These are phyloP conservation scores for Bombyx huttoni DNA, from an alignment of 2,888 invertebrate genomes.

Conservation along the genomic window DNA sequence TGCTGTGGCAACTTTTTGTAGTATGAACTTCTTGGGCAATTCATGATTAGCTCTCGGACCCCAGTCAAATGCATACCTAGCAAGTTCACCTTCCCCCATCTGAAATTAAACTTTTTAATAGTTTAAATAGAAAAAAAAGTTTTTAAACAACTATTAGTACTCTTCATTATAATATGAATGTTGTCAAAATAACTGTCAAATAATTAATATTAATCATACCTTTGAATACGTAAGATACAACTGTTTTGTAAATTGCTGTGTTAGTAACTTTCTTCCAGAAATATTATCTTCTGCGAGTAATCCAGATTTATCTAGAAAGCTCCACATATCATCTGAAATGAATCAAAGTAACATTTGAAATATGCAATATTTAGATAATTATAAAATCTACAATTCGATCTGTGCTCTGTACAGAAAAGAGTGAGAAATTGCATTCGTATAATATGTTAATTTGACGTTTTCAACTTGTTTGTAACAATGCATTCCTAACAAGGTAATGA, in stretches of 20 bases:
- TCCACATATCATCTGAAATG: conserved; percentile 59
- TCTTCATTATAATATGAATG: too few relatives aligned
- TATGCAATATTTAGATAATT: background rate
- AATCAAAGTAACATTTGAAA: background rate
- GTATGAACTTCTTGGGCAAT: conserved; percentile 48
- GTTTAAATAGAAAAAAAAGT: background rate
- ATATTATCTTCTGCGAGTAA: conserved; percentile 47
- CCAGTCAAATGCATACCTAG: conserved; percentile 59
- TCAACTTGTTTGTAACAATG: background rate
- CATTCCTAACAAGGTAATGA: background rate
- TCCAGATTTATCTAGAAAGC: conserved; percentile 50
- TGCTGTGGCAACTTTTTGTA: conserved; percentile 66
- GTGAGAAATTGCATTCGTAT: background rate
- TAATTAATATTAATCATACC: conserved; percentile 4
- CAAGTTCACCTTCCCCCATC: conserved; percentile 53
- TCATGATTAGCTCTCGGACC: conserved; percentile 65
- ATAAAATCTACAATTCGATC: background rate
- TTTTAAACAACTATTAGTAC: too few relatives aligned
- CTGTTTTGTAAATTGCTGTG: conserved; percentile 42
- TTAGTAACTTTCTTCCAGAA: conserved; percentile 36
- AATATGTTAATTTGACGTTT: too few relatives aligned
- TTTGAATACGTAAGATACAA: conserved; percentile 46
- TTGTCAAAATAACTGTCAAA: background rate
- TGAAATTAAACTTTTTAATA: conserved; percentile 16
- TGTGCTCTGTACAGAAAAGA: background rate